These are phyloP conservation scores for Talpa occidentalis DNA, from an alignment of 2,113 vertebrate genomes.

Conservation along the genomic window DNA sequence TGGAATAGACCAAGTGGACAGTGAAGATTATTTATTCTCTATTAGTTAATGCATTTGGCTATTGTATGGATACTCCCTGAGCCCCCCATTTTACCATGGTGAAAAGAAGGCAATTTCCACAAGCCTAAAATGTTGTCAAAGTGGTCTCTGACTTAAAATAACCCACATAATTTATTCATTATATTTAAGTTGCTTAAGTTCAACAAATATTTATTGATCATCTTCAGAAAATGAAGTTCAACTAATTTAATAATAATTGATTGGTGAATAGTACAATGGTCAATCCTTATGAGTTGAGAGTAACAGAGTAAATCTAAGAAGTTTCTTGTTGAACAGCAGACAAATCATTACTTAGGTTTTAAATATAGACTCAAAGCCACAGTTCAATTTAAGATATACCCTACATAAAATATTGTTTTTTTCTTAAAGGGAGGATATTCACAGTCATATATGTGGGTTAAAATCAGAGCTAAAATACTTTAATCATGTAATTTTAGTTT, in stretches of 20 bases:
- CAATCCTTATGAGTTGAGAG: neutral
- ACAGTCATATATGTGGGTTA: neutral
- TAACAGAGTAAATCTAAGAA: neutral
- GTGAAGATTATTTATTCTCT: neutral
- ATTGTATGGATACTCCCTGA: rapidly evolving
- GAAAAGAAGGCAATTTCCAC: neutral
- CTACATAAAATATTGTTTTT: neutral
- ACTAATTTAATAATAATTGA: neutral
- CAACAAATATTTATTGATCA: neutral
- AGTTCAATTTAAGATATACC: neutral
- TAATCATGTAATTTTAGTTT: neutral
- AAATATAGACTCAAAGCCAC: neutral
- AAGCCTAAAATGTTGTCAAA: neutral
- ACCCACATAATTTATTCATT: neutral
- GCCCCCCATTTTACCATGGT: neutral
- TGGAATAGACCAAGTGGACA: neutral
- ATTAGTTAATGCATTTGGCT: neutral
- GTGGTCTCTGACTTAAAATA: neutral
- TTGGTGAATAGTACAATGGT: neutral
- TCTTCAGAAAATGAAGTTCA: neutral
- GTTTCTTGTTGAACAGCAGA: neutral
- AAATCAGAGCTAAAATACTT: neutral
- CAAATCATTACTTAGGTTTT: neutral
- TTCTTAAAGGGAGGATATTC: neutral
- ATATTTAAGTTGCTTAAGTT: neutral